Evolutionary conservation across 2,888 invertebrate genomes (phyloP).

Genomic region (Eurytoma californica): DNA sequence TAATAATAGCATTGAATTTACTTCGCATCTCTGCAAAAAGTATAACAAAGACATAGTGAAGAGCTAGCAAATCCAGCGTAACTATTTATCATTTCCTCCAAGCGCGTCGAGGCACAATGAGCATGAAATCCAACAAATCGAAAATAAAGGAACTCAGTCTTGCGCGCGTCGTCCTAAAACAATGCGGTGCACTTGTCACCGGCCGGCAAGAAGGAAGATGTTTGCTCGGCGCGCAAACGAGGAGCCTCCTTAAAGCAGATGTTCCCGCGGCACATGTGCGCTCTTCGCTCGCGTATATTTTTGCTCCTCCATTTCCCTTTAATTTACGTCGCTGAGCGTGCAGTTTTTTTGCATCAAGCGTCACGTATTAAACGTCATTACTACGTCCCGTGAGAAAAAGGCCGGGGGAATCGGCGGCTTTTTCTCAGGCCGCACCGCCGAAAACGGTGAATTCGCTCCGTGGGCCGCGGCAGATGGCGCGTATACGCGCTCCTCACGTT

Average conservation of each 20-base stretch:
- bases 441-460: slow-evolving; percentile 3
- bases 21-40: no score
- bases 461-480: slow-evolving; percentile 40
- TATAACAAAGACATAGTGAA: no score
- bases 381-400: slow-evolving; percentile 47
- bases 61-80: no score
- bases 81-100: neutral
- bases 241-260: slow-evolving; percentile 23
- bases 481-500: neutral
- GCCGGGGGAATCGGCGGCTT: slow-evolving; percentile 3
- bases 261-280: slow-evolving; percentile 15
- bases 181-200: slow-evolving; percentile 40
- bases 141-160: neutral
- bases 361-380: neutral
- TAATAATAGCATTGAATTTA: no score
- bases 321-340: slow-evolving; percentile 9
- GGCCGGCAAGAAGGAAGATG: neutral
- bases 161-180: neutral
- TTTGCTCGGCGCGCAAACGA: slow-evolving; percentile 37
- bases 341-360: neutral
- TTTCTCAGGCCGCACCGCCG: neutral
- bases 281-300: neutral
- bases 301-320: slow-evolving; percentile 4
- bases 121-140: neutral
- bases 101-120: neutral